Evolutionary conservation across 2,797 vertebrate species (phyloP), one percentile per base, ranked within the genome.

Genomic region (Rhabdomys pumilio): DNA sequence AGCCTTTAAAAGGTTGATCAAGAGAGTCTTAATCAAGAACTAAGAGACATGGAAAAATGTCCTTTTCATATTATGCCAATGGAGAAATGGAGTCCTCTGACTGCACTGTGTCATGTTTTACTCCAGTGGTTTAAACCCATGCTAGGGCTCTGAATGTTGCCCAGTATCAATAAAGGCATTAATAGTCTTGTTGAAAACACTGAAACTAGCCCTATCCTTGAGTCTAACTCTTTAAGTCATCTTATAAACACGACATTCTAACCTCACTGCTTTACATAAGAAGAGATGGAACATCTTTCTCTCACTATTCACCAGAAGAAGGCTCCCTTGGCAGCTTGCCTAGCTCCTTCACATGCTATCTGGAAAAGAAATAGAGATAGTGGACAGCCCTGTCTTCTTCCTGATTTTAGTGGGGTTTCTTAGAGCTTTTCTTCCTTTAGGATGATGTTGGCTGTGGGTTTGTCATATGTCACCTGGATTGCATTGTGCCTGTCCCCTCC

Each of bases 1-100:
- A 12, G 91, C 95, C 50, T 89, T 97, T 38, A 94, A 75, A 72
- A 92, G 65, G 9, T 57, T 96, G 59, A 14, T 38, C 59, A 47
- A 29, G 26, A 96, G 82, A 77, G 41, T 96, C 59, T 84, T 69
- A 41, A 59, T 75, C 14, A 93, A 72, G 17, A 83, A 76, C 57
- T 95, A 72, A 84, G 22, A 15, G 29, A 38, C 38, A 67, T 50
- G 3, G 6, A 67, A 67, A 87, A 55, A 50, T 50, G 50, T 55
- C n/a, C 14, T 29, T 47, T 65, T 75, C n/a, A 17, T 73, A 17
- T 3, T 67, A 5, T 65, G 44, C 44, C 26, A 15, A 61, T 12
- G 14, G 14, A 61, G 12, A 89, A 93, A 24, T 44, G 31, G 0
- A 65, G 17, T 26, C 3, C 14, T 22, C 24, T 84, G 59, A 17